Conservation (phyloP, 2,113 vertebrate species). For the Brevimyrus niger region DNA sequence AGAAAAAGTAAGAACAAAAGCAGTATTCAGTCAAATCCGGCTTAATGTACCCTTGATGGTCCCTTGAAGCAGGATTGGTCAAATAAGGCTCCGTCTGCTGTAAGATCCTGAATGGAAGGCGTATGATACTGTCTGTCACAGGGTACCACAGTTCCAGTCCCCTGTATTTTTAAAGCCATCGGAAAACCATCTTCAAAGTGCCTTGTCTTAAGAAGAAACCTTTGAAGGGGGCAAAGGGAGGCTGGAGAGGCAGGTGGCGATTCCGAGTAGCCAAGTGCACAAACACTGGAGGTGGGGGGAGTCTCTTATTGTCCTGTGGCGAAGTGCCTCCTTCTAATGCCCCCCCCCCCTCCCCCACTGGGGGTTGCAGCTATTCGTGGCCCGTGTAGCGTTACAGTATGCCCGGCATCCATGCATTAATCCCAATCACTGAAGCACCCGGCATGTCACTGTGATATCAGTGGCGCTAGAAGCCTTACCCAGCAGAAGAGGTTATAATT, state of each 20-base stretch:
- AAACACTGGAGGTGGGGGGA: slow-evolving; percentile 38
- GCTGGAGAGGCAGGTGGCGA: slow-evolving; percentile 22
- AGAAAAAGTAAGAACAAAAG: not conserved
- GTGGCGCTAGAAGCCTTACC: slow-evolving; percentile 6
- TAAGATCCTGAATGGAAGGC: not conserved
- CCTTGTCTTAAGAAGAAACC: not conserved
- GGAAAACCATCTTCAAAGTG: not conserved
- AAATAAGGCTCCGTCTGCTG: not conserved
- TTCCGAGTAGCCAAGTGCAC: slow-evolving; percentile 56
- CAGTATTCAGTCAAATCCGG: not conserved
- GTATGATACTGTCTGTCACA: not conserved
- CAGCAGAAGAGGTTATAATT: not conserved
- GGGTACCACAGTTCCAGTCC: not conserved
- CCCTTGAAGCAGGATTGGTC: not conserved
- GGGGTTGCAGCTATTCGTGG: slow-evolving; percentile 66
- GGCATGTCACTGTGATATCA: slow-evolving; percentile 21
- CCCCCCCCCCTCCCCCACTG: slow-evolving; percentile 37
- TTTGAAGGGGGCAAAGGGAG: slow-evolving; percentile 17
- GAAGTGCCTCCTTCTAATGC: slow-evolving; percentile 48
- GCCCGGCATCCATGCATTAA: slow-evolving; percentile 69
- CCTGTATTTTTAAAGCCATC: not conserved
- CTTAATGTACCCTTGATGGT: not conserved
- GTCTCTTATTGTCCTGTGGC: slow-evolving; percentile 57
- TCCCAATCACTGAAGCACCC: slow-evolving; percentile 50
- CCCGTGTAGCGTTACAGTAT: slow-evolving; percentile 69